Evolutionary conservation across 2,797 vertebrate species (phyloP), one percentile per base, ranked within the genome.

Genomic region (Bovichtus diacanthus): DNA sequence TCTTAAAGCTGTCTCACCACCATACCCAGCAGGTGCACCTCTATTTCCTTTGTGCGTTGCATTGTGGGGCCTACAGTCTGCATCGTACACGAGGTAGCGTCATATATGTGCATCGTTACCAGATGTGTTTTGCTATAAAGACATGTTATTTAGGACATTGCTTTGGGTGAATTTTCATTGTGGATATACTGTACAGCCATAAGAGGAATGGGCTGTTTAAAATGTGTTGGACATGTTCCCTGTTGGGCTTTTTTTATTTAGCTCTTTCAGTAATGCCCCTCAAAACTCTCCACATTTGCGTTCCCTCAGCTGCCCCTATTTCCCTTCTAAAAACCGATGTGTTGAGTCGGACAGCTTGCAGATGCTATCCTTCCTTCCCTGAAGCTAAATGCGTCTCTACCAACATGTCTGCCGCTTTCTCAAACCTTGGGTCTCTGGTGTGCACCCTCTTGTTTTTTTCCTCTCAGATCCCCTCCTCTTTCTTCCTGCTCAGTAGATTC

Each of bases 361-460:
- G 80, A 91, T 84, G 84, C 84, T 78, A 6, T 62, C 49, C 78
- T 65, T 51, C 76, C 47, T 74, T 46, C 77, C 83, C 85, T 36
- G n/a, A 41, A 89, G 88, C 81, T 58, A 83, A 70, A 75, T 51
- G 41, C 53, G 47, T 65, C 78, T 72, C 69, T 21, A 27, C 81
- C 71, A 74, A 76, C 83, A 82, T 67, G 79, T 76, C 66, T 74
- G 64, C 38, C 8, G 3, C 68, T 62, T 76, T 72, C 67, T 78
- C 66, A 74, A 47, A 43, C 74, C 47, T 43, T 13, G 0, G 0
- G 9, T 60, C 72, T 82, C 59, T 73, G 77, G 69, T 76, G 69
- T 60, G 36, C 53, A 29, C 58, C 51, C 53, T 70, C 12, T 9
- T 25, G n/a, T 25, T 73, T 62, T 29, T 55, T 13, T n/a, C 47